phyloP scores from a whole-genome alignment of 2,888 invertebrate species.

The Eupithecia pulchellata region DNA sequence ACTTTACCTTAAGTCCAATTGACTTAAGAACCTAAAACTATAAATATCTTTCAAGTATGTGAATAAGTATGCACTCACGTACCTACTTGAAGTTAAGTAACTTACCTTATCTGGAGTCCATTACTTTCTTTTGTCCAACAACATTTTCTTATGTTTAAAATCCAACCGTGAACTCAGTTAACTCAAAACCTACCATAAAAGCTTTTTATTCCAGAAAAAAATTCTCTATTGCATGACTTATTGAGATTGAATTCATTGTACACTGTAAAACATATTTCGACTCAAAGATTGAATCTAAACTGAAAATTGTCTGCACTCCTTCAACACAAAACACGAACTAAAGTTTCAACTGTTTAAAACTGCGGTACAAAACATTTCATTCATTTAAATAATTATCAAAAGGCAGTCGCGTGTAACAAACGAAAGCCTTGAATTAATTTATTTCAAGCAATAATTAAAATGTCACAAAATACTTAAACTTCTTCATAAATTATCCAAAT shows the following conservation, averaged over 20 bases:
- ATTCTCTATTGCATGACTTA: not conserved
- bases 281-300: not conserved
- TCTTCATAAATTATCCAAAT: conserved; percentile 34
- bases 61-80: not conserved
- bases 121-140: not conserved
- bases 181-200: too few species aligned
- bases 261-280: not conserved
- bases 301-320: conserved; percentile 22
- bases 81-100: not conserved
- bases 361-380: conserved; percentile 33
- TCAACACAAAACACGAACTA: conserved; percentile 38
- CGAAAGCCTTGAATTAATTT: conserved; percentile 44
- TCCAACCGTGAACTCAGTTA: not conserved
- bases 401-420: conserved; percentile 42
- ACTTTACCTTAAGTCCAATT: not conserved
- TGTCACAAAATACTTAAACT: conserved; percentile 39
- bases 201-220: too few species aligned
- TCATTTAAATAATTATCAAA: conserved; percentile 47
- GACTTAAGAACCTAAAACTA: not conserved
- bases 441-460: conserved; percentile 46
- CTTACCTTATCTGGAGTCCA: not conserved
- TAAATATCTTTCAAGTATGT: not conserved
- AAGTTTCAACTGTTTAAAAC: conserved; percentile 31
- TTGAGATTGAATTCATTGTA: not conserved
- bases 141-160: not conserved